Conservation (phyloP, 2,113 vertebrate species). For the Nothobranchius kuhntae region DNA sequence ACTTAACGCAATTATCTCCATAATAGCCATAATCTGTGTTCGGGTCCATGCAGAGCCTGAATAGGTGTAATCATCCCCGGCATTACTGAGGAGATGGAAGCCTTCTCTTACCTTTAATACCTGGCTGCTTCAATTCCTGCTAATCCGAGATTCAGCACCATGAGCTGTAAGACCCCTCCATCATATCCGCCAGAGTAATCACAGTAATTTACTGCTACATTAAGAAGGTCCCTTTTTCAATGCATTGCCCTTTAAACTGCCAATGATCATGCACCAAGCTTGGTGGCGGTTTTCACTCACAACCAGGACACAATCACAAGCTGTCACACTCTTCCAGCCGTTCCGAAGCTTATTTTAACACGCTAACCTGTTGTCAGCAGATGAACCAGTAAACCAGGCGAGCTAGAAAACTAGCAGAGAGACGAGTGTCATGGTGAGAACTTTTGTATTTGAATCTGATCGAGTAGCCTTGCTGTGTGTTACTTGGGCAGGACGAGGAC, state of each 20-base stretch:
- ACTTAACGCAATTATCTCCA: slow-evolving; percentile 66
- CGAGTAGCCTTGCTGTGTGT: no score
- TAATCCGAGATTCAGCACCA: slow-evolving; percentile 52
- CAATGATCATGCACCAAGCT: background rate
- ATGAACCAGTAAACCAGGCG: slow-evolving; percentile 1
- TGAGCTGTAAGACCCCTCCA: slow-evolving; percentile 22
- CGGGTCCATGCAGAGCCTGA: slow-evolving; percentile 61
- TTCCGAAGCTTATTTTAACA: slow-evolving; percentile 3
- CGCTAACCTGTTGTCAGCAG: slow-evolving; percentile 29
- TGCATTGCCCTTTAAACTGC: slow-evolving; percentile 20
- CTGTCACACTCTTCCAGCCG: slow-evolving; percentile 14
- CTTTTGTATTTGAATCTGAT: background rate
- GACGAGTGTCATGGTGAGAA: background rate
- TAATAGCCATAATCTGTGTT: slow-evolving; percentile 67
- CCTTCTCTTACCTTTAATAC: slow-evolving; percentile 66
- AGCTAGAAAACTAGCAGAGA: background rate
- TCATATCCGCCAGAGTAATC: slow-evolving; percentile 61
- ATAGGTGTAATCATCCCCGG: slow-evolving; percentile 64
- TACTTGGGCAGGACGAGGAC: no score
- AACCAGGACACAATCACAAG: slow-evolving; percentile 37
- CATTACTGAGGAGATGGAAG: slow-evolving; percentile 49
- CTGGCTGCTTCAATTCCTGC: slow-evolving; percentile 49
- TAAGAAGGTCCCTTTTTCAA: slow-evolving; percentile 31
- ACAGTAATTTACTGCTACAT: slow-evolving; percentile 61
- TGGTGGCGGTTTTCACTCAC: slow-evolving; percentile 23